Conservation (phyloP, 2,113 vertebrate genomes). For the Sebastes schlegelii region DNA sequence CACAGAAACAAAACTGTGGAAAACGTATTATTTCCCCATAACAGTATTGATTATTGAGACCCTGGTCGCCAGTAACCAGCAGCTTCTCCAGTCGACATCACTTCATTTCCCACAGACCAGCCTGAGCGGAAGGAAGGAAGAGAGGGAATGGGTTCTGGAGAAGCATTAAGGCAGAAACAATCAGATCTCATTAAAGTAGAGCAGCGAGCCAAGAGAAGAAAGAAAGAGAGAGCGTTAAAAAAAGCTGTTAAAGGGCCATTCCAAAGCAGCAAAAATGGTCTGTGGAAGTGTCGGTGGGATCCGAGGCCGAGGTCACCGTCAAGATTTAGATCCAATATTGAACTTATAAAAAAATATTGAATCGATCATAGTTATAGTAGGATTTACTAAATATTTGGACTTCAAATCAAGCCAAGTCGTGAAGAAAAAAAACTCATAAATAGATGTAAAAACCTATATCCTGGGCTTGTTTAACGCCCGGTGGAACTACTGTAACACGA, state of each 20-base stretch:
- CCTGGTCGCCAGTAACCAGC: slow-evolving; percentile 58
- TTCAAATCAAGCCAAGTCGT: not conserved
- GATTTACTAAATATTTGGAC: not conserved
- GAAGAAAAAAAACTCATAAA: not conserved
- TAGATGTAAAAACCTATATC: too few species aligned
- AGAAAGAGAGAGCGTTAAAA: slow-evolving; percentile 28
- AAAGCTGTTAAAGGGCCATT: slow-evolving; percentile 60
- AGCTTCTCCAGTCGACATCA: slow-evolving; percentile 59
- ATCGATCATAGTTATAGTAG: not conserved
- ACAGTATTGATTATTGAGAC: not conserved
- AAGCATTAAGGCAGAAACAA: slow-evolving; percentile 57
- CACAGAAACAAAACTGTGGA: not conserved
- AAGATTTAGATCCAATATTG: not conserved
- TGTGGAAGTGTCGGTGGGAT: slow-evolving; percentile 61
- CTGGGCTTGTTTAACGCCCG: not conserved
- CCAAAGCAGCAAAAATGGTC: slow-evolving; percentile 66
- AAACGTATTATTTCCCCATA: not conserved
- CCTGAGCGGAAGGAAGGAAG: slow-evolving; percentile 57
- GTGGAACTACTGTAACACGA: not conserved
- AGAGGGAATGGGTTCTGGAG: slow-evolving; percentile 23
- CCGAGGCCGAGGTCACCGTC: slow-evolving; percentile 66
- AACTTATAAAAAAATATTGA: not conserved
- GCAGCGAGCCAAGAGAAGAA: slow-evolving; percentile 51
- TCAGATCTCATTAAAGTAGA: slow-evolving; percentile 30
- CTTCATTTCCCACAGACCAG: slow-evolving; percentile 72